phyloP scores from a whole-genome alignment of 2,888 invertebrate genomes.

The Diadromus collaris region DNA sequence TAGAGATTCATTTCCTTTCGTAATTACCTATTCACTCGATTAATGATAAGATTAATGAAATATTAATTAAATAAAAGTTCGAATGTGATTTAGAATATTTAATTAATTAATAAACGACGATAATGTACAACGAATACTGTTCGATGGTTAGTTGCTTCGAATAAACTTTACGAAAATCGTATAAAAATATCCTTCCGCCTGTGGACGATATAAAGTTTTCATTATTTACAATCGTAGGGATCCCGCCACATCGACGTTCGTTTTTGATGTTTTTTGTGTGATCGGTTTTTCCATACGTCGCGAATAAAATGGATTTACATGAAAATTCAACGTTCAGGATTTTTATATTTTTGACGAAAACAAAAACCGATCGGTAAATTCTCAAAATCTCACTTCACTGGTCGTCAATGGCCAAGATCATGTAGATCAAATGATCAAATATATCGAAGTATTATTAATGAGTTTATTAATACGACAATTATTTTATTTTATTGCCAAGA shows the following conservation, averaged over 20 bases:
- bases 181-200: neutral
- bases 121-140: conserved; percentile 12
- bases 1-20: neutral
- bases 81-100: conserved; percentile 1
- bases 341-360: neutral
- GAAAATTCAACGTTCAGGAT: neutral
- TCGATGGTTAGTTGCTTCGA: neutral
- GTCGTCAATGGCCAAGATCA: neutral
- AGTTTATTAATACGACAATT: no score
- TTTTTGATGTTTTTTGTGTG: neutral
- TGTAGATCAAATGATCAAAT: neutral
- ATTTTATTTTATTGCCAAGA: neutral
- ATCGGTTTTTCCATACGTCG: neutral
- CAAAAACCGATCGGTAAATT: neutral
- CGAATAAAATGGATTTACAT: neutral
- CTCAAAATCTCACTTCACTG: neutral
- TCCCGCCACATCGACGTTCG: neutral
- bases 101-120: neutral
- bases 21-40: neutral
- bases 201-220: neutral
- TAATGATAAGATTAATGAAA: neutral
- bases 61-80: neutral
- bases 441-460: no score
- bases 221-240: conserved; percentile 1
- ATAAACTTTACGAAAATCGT: conserved; percentile 11